Percentiles rank a stretch among this genome's conserved stretches.
phyloP scores from a whole-genome alignment of 2,888 invertebrate species.

The Drosophila histrio region DNA sequence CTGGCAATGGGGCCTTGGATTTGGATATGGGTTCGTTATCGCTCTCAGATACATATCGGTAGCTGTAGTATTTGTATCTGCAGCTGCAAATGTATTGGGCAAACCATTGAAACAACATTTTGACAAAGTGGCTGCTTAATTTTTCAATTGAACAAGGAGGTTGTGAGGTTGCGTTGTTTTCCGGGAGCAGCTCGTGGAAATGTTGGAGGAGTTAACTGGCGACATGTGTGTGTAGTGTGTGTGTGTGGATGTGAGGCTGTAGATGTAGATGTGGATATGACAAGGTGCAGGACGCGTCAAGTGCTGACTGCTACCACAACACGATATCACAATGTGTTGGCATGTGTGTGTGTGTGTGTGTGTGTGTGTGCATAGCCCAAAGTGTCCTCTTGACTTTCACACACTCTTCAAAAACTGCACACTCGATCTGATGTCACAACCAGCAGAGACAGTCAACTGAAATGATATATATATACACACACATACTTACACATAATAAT shows the following conservation, averaged over 20 bases:
- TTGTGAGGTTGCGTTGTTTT: slow-evolving; percentile 11
- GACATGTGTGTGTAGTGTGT: slow-evolving; percentile 2
- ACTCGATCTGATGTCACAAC: slow-evolving; percentile 67
- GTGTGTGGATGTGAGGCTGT: not conserved
- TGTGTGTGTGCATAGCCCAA: slow-evolving; percentile 27
- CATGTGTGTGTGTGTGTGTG: slow-evolving; percentile 19
- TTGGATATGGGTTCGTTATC: slow-evolving; percentile 12
- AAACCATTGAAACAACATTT: slow-evolving; percentile 67
- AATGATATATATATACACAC: slow-evolving; percentile 21
- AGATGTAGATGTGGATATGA: slow-evolving; percentile 4
- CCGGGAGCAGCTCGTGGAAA: not conserved
- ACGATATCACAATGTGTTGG: slow-evolving; percentile 54
- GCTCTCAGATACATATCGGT: not conserved
- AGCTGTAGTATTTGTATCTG: not conserved
- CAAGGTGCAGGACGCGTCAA: slow-evolving; percentile 59
- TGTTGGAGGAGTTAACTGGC: slow-evolving; percentile 6
- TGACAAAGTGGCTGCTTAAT: slow-evolving; percentile 78
- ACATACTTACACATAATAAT: not conserved
- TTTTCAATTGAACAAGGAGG: slow-evolving; percentile 65
- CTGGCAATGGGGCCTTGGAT: slow-evolving; percentile 41
- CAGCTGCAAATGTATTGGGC: not conserved
- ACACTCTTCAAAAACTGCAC: slow-evolving; percentile 62
- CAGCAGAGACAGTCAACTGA: slow-evolving; percentile 49
- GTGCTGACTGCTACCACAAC: slow-evolving; percentile 68
- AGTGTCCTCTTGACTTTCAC: slow-evolving; percentile 73